These are phyloP conservation scores for Himalopsyche anomala DNA, from an alignment of 2,888 invertebrate genomes.

Conservation along the genomic window DNA sequence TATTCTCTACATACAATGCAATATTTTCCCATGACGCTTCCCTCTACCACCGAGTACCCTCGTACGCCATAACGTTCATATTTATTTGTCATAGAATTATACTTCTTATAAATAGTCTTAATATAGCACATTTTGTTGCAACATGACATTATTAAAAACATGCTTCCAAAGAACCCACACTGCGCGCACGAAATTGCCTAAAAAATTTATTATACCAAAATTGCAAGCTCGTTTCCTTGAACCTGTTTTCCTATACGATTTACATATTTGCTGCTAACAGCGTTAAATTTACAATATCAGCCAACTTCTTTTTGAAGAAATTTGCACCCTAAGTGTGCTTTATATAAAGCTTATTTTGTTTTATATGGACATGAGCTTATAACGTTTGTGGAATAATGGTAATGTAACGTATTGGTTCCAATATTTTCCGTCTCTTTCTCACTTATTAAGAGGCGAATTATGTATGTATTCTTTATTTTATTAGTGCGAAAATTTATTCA, in stretches of 20 bases:
- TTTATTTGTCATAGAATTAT: not conserved
- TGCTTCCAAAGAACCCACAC: constrained; percentile 28
- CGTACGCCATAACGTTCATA: not conserved
- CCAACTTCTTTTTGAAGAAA: not conserved
- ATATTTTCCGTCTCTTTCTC: constrained; percentile 10
- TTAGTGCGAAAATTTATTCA: not conserved
- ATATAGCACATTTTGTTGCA: constrained; percentile 17
- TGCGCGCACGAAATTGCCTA: constrained; percentile 20
- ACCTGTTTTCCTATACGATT: constrained; percentile 38
- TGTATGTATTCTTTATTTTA: not conserved
- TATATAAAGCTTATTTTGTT: constrained; percentile 11
- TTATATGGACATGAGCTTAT: not conserved
- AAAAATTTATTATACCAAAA: constrained; percentile 36
- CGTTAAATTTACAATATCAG: constrained; percentile 31
- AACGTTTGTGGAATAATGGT: not conserved
- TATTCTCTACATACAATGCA: too few species aligned
- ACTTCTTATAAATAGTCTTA: not conserved
- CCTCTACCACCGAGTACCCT: too few species aligned
- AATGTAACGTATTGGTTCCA: not conserved
- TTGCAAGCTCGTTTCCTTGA: constrained; percentile 19
- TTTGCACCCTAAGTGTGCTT: not conserved
- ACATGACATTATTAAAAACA: constrained; percentile 43
- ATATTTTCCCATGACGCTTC: too few species aligned
- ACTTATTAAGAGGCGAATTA: constrained; percentile 12
- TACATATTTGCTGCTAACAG: constrained; percentile 35